These are phyloP conservation scores for Melipona beecheii DNA, from an alignment of 2,888 invertebrate genomes.

Conservation along the genomic window DNA sequence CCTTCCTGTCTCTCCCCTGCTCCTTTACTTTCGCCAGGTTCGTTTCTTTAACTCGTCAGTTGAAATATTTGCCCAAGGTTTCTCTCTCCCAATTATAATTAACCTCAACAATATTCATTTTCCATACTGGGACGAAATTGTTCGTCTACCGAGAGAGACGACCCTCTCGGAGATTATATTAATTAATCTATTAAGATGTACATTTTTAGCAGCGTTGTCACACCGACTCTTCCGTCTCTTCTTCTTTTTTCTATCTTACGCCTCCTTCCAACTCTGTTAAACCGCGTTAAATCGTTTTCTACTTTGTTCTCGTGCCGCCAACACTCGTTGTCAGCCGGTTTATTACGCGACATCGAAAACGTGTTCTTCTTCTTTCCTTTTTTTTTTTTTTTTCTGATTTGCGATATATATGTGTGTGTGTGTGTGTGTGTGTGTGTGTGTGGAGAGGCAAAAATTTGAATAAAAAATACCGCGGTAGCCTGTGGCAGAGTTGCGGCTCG, in stretches of 20 bases:
- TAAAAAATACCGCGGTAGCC: constrained; percentile 51
- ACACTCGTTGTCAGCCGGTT: neutral
- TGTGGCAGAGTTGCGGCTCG: constrained; percentile 47
- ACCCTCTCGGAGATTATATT: constrained; percentile 74
- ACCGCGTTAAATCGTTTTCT: constrained; percentile 47
- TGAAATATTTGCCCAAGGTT: constrained; percentile 77
- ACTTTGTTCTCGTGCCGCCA: constrained; percentile 29
- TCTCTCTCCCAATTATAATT: constrained; percentile 78
- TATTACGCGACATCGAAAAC: neutral
- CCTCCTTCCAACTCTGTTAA: constrained; percentile 52
- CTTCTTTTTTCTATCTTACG: constrained; percentile 36
- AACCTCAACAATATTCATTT: constrained; percentile 80
- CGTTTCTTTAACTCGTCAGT: constrained; percentile 53
- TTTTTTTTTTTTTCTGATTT: constrained; percentile 30
- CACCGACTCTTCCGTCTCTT: constrained; percentile 22
- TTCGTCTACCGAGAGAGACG: constrained; percentile 59
- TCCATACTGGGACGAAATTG: constrained; percentile 65
- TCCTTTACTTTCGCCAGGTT: constrained; percentile 5
- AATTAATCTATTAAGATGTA: constrained; percentile 79
- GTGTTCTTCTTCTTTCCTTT: neutral
- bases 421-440: fast-evolving
- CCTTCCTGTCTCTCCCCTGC: constrained; percentile 21
- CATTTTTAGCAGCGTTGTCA: constrained; percentile 67
- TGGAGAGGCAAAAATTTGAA: constrained; percentile 8
- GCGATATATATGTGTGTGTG: neutral